Evolutionary conservation across 2,113 vertebrate species (phyloP).

Genomic region (Clarias macrocephalus): DNA sequence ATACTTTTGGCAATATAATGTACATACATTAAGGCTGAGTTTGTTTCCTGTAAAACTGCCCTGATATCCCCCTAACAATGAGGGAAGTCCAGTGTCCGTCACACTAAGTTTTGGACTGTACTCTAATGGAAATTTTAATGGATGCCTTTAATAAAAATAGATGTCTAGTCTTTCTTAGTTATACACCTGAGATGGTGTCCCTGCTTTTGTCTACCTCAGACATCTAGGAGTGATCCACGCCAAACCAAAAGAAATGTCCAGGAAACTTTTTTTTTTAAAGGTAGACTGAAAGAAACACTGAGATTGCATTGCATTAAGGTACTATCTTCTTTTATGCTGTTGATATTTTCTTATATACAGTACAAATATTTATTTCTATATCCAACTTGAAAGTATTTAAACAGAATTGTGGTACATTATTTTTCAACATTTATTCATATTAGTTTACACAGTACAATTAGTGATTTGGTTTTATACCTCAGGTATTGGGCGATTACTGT

Average conservation of each 20-base stretch:
- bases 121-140: background rate
- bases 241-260: slow-evolving; percentile 1
- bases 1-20: no score
- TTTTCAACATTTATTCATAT: slow-evolving; percentile 38
- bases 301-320: background rate
- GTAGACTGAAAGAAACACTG: background rate
- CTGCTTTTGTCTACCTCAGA: slow-evolving; percentile 21
- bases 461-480: slow-evolving; percentile 36
- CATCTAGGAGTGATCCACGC: background rate
- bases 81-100: background rate
- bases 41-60: background rate
- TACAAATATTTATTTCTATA: slow-evolving; percentile 40
- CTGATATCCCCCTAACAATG: background rate
- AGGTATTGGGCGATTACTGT: slow-evolving; percentile 26
- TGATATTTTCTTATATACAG: slow-evolving; percentile 22
- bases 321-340: slow-evolving; percentile 19
- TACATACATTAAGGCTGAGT: background rate
- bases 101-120: background rate
- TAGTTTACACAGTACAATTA: background rate
- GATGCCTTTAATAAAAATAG: slow-evolving; percentile 1
- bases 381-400: slow-evolving; percentile 18
- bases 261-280: no score
- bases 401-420: background rate
- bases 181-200: no score
- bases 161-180: background rate